Evolutionary conservation across 2,113 vertebrate species (phyloP).

Genomic region (Phaethon lepturus): DNA sequence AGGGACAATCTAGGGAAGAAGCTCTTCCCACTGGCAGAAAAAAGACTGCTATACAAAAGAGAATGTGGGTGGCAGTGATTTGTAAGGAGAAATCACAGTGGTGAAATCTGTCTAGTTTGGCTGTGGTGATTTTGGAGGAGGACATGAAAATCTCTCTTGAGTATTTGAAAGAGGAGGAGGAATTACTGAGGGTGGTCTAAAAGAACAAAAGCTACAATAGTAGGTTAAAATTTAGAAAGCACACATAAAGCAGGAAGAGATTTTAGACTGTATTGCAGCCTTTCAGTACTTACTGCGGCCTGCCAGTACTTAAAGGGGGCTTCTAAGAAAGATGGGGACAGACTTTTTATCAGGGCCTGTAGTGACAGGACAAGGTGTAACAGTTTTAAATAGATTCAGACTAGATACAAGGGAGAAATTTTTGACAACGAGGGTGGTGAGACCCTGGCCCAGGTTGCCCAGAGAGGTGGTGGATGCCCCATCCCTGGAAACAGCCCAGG

Average conservation of each 20-base stretch:
- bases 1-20: neutral
- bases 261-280: neutral
- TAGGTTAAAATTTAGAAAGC: neutral
- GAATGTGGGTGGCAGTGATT: neutral
- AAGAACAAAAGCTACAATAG: neutral
- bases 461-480: too few species aligned
- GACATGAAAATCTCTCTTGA: neutral
- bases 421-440: too few species aligned
- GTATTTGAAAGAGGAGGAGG: neutral
- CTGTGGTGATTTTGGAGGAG: neutral
- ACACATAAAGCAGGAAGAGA: neutral
- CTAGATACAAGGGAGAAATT: too few species aligned
- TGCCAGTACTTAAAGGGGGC: too few species aligned
- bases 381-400: too few species aligned
- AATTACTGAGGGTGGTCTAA: neutral
- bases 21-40: neutral
- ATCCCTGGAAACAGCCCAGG: too few species aligned
- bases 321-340: too few species aligned
- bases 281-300: too few species aligned
- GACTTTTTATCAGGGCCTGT: too few species aligned
- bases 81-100: neutral
- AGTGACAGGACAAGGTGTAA: too few species aligned
- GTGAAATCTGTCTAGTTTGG: neutral
- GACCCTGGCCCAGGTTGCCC: too few species aligned
- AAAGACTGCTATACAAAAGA: neutral